Base-by-base conservation (phyloP, 2,797 vertebrate species). In the Bradypus variegatus region DNA sequence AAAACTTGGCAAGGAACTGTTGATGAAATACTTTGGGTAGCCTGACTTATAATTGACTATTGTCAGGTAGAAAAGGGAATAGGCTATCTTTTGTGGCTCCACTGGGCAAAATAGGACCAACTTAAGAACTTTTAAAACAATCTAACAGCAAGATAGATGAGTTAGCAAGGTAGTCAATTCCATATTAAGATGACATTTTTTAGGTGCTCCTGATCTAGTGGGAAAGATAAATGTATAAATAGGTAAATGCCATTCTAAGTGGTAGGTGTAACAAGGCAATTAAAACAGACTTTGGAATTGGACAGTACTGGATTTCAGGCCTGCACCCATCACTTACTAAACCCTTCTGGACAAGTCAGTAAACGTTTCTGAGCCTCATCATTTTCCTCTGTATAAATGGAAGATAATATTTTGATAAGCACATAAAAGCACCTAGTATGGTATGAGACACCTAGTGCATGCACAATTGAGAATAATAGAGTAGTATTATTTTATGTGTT, bases 321-420 rank as follows among this genome's bases (percentile, higher is more conserved):
- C 55, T 85, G n/a, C 55, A 8, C 12, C 50, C 8, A 48, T 90
- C 64, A n/a, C 70, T 82, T 83, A 65, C 5, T 76, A 91, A 89
- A 38, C 16, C 16, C 36, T 72, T 92, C 69, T 76, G 48, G 41
- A 91, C 3, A n/a, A 78, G n/a, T 53, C 72, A 70, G 2, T 81
- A 81, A 79, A 75, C n/a, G 27, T 78, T 29, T 36, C 70, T 60
- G 58, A 93, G 53, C 31, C n/a, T 88, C 92, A 27, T 81, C 45
- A 11, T 90, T 92, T 31, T 93, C 93, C 60, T 92, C 75, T 91
- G 15, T 82, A 38, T 86, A 88, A 84, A 81, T 58, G 31, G 29
- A 41, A 82, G 41, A 65, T 83, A 88, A 80, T 76, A 83, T 41
- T 89, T 15, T 76, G 25, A 60, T 67, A 90, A 83, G n/a, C 50